Conservation (phyloP, 2,797 vertebrate genomes). For the Channa striata region DNA sequence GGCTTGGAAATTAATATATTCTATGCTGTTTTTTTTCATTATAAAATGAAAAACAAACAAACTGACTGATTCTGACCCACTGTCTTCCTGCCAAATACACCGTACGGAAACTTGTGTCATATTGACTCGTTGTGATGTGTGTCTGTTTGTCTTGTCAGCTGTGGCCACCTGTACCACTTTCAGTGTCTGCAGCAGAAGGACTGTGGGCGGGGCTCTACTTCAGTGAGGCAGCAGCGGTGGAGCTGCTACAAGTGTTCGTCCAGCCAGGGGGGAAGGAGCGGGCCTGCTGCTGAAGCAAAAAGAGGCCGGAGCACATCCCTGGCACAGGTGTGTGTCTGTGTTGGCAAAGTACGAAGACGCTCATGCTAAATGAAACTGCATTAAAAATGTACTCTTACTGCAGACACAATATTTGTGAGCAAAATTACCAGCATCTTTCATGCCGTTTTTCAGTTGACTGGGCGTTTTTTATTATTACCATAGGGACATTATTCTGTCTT, state of each 20-base stretch:
- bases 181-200: slow-evolving; percentile 94
- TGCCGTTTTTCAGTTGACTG: no score
- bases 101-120: neutral
- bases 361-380: no score
- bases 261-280: slow-evolving; percentile 85
- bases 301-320: slow-evolving; percentile 83
- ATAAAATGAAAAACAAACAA: no score
- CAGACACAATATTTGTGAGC: no score
- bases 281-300: slow-evolving; percentile 71
- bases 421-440: no score
- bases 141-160: slow-evolving; percentile 81
- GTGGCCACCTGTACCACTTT: slow-evolving; percentile 95
- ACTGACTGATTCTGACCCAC: neutral
- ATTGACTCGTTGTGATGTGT: neutral
- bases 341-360: no score
- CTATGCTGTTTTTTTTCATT: no score
- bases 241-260: slow-evolving; percentile 95
- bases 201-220: slow-evolving; percentile 78
- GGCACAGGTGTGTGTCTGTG: slow-evolving; percentile 86
- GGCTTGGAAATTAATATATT: no score
- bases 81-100: neutral
- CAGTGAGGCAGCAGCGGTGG: slow-evolving; percentile 86
- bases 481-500: no score
- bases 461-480: no score
- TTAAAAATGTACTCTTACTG: no score